Percentiles rank a stretch among this genome's conserved stretches.
phyloP scores from a whole-genome alignment of 2,888 invertebrate species.

The Epicampocera succincta region DNA sequence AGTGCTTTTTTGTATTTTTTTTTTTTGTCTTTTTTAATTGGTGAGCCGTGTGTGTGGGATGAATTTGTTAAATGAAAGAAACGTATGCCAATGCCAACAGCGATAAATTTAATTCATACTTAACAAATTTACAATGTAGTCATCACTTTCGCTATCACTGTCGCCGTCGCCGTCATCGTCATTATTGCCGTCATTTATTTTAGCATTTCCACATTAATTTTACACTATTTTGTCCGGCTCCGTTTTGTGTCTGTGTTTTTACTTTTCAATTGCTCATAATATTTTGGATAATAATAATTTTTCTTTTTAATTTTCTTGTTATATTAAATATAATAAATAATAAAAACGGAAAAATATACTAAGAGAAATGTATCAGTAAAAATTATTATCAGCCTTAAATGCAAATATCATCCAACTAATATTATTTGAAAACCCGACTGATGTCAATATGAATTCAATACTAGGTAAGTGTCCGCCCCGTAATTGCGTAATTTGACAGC shows the following conservation, averaged over 20 bases:
- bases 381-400: too few relatives aligned
- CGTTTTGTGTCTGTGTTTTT: neutral
- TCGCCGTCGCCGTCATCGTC: neutral
- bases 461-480: too few relatives aligned
- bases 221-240: neutral
- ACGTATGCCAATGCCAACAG: neutral
- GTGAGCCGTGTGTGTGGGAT: constrained; percentile 1
- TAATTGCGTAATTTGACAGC: too few relatives aligned
- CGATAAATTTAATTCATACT: neutral
- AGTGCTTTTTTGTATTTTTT: constrained; percentile 21
- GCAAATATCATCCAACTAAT: too few relatives aligned
- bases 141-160: constrained; percentile 26
- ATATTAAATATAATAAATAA: too few relatives aligned
- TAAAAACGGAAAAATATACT: too few relatives aligned
- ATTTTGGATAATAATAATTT: too few relatives aligned
- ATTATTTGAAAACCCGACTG: too few relatives aligned
- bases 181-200: neutral
- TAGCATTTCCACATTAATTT: neutral
- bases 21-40: constrained; percentile 23
- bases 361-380: too few relatives aligned
- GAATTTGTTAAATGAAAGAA: neutral
- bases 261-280: too few relatives aligned
- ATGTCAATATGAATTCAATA: too few relatives aligned
- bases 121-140: constrained; percentile 2
- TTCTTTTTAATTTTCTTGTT: too few relatives aligned